Evolutionary conservation across 2,797 vertebrate species (phyloP).

Genomic region (Threskiornis aethiopicus): DNA sequence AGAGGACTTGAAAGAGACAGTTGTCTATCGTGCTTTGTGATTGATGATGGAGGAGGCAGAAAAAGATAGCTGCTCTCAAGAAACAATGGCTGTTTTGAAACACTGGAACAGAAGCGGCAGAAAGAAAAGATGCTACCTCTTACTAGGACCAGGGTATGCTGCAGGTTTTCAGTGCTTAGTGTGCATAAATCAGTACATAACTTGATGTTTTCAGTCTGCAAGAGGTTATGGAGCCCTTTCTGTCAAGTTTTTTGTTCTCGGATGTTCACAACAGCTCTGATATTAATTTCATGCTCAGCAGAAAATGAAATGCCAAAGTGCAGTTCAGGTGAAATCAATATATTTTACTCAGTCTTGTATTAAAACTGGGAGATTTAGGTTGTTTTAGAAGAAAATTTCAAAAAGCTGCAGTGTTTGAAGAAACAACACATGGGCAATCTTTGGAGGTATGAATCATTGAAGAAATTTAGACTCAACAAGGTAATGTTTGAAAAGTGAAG

Average conservation of each 20-base stretch:
- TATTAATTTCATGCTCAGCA: neutral
- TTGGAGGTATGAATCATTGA: neutral
- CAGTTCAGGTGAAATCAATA: neutral
- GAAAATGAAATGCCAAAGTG: neutral
- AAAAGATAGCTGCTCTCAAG: neutral
- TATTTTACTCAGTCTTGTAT: neutral
- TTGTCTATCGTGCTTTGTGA: neutral
- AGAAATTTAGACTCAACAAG: neutral
- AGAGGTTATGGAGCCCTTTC: neutral
- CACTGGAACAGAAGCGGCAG: neutral
- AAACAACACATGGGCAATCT: neutral
- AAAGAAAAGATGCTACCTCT: neutral
- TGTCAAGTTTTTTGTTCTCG: neutral
- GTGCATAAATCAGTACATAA: neutral
- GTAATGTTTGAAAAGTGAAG: neutral
- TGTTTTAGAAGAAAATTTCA: neutral
- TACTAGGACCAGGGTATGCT: neutral
- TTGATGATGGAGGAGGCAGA: neutral
- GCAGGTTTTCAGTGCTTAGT: neutral
- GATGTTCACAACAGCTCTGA: neutral
- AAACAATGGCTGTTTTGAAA: neutral
- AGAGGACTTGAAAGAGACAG: neutral
- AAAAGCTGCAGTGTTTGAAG: neutral
- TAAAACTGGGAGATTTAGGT: neutral
- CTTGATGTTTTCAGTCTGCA: neutral